Evolutionary conservation across 2,888 invertebrate genomes (phyloP).

Genomic region (Herminia tarsipennalis): DNA sequence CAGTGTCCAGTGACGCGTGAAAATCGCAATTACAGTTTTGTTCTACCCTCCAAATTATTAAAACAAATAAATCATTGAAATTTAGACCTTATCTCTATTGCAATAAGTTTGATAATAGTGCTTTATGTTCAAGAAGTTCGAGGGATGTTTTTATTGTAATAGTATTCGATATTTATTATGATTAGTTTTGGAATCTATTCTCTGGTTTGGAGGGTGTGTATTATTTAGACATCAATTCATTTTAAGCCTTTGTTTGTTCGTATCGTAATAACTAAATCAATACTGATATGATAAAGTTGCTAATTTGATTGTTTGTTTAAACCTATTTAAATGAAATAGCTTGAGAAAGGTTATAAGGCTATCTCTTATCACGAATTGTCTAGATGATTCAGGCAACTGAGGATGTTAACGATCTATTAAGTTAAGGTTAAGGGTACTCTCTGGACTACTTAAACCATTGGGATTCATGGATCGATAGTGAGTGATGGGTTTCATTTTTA

Average conservation of each 20-base stretch:
- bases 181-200: constrained; percentile 6
- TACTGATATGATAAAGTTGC: neutral
- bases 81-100: constrained; percentile 35
- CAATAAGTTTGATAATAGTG: constrained; percentile 16
- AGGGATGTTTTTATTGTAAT: constrained; percentile 7
- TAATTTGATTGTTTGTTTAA: too few species aligned
- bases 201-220: neutral
- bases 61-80: constrained; percentile 15
- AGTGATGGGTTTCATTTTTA: too few species aligned
- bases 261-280: neutral
- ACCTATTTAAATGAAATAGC: too few species aligned
- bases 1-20: constrained; percentile 51
- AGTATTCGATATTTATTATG: constrained; percentile 10
- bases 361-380: too few species aligned
- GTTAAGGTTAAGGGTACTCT: too few species aligned
- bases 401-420: too few species aligned
- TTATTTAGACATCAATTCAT: constrained; percentile 5
- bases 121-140: neutral
- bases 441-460: too few species aligned
- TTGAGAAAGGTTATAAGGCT: too few species aligned
- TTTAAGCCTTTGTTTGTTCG: neutral
- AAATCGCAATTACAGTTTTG: constrained; percentile 60
- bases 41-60: constrained; percentile 39
- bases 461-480: too few species aligned
- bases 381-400: too few species aligned